Evolutionary conservation across 2,113 vertebrate species (phyloP), one percentile per base, ranked within the genome.

Genomic region (Varanus komodoensis): DNA sequence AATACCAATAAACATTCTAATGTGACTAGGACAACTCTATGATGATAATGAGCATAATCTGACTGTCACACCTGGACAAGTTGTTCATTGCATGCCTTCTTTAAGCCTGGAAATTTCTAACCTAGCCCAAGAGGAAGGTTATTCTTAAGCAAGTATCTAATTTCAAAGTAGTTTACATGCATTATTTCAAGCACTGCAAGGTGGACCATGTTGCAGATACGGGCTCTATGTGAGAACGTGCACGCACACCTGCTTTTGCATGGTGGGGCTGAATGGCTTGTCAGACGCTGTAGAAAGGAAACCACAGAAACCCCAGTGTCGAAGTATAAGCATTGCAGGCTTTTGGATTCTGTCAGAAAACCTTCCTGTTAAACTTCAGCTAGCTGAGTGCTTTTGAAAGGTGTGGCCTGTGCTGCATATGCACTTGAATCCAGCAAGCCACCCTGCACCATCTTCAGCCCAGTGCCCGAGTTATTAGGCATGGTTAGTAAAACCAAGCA

Each of bases 1-100:
- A 82, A 57, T 64, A 61, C 32, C 52, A 69, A 69, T 69, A 25
- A 69, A 19, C 15, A 50, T 52, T n/a, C 50, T 81, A 32, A 54
- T 15, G n/a, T 54, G 54, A 81, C 79, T 81, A 29, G 29, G 32
- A 14, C 54, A 54, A 38, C 54, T 61, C 57, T 34, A 32, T 82
- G n/a, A 5, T 17, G 32, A 52, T n/a, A 82, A 87, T 84, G 84
- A 71, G 90, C 11, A 44, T 92, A 86, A 82, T 50, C 4, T 25
- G 57, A 82, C 34, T 44, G 82, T 64, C 21, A 7, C 9, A 91
- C 86, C 67, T 4, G 11, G 57, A 79, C 21, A n/a, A 88, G 87
- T 84, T 73, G 32, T 79, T 67, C 38, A 61, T 25, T 67, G 27
- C 14, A 83, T 27, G 1, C 0, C 1, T 38, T 89, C 78, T 90